These are phyloP conservation scores for Gasterosteus aculeatus DNA, from an alignment of 2,113 vertebrate genomes.

Conservation along the genomic window DNA sequence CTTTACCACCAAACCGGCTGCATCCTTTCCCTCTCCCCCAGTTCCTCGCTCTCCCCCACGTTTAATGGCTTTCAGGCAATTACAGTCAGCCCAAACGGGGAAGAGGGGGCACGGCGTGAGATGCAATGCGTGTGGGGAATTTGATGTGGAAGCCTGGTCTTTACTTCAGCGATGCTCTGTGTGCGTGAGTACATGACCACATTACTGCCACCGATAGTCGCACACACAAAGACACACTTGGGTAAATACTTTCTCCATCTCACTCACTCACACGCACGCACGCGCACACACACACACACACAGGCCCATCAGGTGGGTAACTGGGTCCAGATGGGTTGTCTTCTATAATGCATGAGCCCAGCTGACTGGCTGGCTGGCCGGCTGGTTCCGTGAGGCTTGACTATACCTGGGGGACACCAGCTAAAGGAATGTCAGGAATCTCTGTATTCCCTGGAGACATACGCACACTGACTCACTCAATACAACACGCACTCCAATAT, in stretches of 20 bases:
- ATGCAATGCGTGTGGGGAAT: constrained; percentile 63
- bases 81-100: constrained; percentile 66
- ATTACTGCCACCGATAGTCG: constrained; percentile 27
- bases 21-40: constrained; percentile 53
- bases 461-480: constrained; percentile 17
- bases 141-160: constrained; percentile 75
- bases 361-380: constrained; percentile 69
- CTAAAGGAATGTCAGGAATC: constrained; percentile 77
- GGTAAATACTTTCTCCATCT: constrained; percentile 44
- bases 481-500: neutral
- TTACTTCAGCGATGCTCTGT: constrained; percentile 29
- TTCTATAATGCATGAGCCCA: constrained; percentile 73
- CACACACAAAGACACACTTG: constrained; percentile 16
- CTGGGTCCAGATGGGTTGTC: constrained; percentile 69
- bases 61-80: constrained; percentile 79
- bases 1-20: constrained; percentile 70
- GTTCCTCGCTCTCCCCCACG: constrained; percentile 56
- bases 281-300: constrained; percentile 32
- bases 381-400: constrained; percentile 60
- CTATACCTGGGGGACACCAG: constrained; percentile 73
- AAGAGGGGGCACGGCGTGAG: constrained; percentile 57
- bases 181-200: constrained; percentile 41
- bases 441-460: constrained; percentile 55
- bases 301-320: constrained; percentile 70
- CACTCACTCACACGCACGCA: constrained; percentile 10